Base-by-base conservation (phyloP, 1,140 invertebrate genomes). In the Hylaeus volcanicus region DNA sequence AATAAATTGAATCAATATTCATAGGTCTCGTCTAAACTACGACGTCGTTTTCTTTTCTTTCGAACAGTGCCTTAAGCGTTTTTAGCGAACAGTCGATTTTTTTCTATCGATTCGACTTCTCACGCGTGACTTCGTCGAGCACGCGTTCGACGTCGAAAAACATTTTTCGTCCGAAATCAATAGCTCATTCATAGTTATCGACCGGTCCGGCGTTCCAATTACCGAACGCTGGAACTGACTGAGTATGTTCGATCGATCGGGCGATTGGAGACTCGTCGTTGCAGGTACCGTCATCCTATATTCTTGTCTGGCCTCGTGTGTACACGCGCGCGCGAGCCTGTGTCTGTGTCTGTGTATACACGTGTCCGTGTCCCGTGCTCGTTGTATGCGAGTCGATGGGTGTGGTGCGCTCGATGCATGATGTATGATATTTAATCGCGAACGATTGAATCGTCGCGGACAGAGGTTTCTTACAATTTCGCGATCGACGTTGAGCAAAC, bases 141-240 rank as follows among this genome's bases (percentile, higher is more conserved):
- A 48, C 45, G 45, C 5, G 45, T 43, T 53, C 60, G 1, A 75
- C 71, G 75, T 61, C 65, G 5, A 14, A 64, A n/a, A 56, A 66
- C 51, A 8, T 11, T 64, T 1, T 43, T 60, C 41, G 6, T 14
- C 55, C 37, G 58, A 39, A 43, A 43, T 58, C 37, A 65, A 74
- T 60, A 2, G 12, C 53, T 56, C 55, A 53, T 80, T 74, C 71
- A 75, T 79, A 83, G 82, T 70, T 79, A 79, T 79, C 75, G 70
- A 83, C 37, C 61, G 5, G 39, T 64, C 45, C 48, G 51, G 3
- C 39, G 12, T 55, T 70, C 64, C 71, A 70, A 78, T 65, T 69
- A 70, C 11, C 12, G 60, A 79, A 74, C 74, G 43, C 58, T 37
- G 26, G 65, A 63, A 41, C 61, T 51, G 43, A 26, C 60, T 78